phyloP scores from a whole-genome alignment of 2,888 invertebrate genomes.

The Deilephila porcellus region DNA sequence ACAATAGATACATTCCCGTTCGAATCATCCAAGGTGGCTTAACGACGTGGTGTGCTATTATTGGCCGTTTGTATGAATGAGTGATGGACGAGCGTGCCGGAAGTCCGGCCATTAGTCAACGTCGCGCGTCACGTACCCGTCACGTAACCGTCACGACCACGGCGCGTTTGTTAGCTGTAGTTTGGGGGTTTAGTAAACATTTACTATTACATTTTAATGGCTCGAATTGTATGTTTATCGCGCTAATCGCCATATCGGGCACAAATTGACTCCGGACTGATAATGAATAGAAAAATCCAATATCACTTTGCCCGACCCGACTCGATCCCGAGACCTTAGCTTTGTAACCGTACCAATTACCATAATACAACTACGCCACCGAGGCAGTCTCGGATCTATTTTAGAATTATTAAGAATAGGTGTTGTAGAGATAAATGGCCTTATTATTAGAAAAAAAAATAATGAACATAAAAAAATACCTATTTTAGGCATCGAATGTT shows the following conservation, averaged over 20 bases:
- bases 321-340: too few relatives aligned
- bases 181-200: neutral
- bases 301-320: too few relatives aligned
- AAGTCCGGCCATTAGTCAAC: conserved; percentile 21
- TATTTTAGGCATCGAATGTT: too few relatives aligned
- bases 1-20: neutral
- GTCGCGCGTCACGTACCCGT: conserved; percentile 3
- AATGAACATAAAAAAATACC: too few relatives aligned
- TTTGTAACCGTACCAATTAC: too few relatives aligned
- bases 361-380: too few relatives aligned
- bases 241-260: too few relatives aligned
- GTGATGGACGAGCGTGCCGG: conserved; percentile 8
- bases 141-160: neutral
- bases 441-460: too few relatives aligned
- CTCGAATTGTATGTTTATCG: too few relatives aligned
- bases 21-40: conserved; percentile 2
- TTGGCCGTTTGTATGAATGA: neutral
- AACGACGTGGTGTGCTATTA: neutral
- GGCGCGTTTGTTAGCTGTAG: neutral
- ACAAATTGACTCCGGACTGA: too few relatives aligned
- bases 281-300: too few relatives aligned
- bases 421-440: neutral
- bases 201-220: neutral
- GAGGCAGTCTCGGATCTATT: too few relatives aligned
- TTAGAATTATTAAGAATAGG: neutral